Conservation (phyloP, 2,797 vertebrate genomes). For the Hybognathus amarus region DNA sequence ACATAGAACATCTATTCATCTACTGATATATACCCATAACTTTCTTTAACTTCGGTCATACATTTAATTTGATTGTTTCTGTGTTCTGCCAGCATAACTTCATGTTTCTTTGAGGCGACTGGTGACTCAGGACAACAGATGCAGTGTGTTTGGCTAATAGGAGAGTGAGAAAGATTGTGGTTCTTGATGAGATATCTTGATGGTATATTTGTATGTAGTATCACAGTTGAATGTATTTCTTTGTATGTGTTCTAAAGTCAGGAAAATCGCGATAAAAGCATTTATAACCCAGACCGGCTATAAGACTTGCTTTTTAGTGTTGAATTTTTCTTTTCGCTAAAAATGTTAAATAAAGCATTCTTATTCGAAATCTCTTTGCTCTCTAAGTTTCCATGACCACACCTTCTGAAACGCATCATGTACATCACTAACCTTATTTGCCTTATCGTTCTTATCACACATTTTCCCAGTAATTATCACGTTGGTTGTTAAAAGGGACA, state of each 20-base stretch:
- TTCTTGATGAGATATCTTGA: neutral
- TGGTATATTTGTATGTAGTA: neutral
- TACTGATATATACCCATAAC: neutral
- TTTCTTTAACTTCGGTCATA: neutral
- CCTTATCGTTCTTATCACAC: neutral
- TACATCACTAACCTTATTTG: too few relatives aligned
- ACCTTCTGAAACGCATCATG: neutral
- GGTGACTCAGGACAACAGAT: conserved; percentile 50
- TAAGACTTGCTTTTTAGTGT: neutral
- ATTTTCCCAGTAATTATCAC: neutral
- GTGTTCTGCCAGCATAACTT: conserved; percentile 54
- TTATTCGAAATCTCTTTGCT: neutral
- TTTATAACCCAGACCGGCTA: neutral
- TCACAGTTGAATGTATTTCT: neutral
- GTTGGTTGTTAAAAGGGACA: neutral
- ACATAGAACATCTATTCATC: neutral
- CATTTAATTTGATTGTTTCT: neutral
- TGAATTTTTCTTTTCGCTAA: neutral
- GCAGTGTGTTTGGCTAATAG: conserved; percentile 55
- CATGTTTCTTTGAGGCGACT: conserved; percentile 55
- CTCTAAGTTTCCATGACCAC: neutral
- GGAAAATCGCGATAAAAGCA: neutral
- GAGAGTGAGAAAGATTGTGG: neutral
- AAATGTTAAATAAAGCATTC: neutral
- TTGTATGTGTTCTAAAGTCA: neutral